Evolutionary conservation across 2,888 invertebrate species (phyloP).

Genomic region (Idaea dimidiata): DNA sequence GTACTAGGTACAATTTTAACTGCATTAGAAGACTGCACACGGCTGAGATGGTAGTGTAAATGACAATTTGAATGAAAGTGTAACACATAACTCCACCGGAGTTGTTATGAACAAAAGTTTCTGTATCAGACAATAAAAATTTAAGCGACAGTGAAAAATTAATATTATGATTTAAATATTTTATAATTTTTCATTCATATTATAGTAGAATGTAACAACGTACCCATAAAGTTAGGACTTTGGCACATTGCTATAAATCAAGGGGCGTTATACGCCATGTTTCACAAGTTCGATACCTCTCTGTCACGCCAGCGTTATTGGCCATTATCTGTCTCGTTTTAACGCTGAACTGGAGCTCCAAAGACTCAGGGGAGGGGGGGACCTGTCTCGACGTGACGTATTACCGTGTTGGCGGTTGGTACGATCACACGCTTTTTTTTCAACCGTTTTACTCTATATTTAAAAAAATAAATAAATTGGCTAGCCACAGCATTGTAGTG

Average conservation of each 20-base stretch:
- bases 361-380: slow-evolving; percentile 63
- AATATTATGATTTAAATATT: slow-evolving; percentile 6
- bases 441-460: slow-evolving; percentile 4
- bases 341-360: slow-evolving; percentile 61
- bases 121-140: not conserved
- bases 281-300: slow-evolving; percentile 70
- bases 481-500: slow-evolving; percentile 11
- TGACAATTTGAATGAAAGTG: slow-evolving; percentile 52
- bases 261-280: slow-evolving; percentile 82
- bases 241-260: slow-evolving; percentile 80
- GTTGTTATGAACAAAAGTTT: slow-evolving; percentile 4
- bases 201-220: slow-evolving; percentile 47
- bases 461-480: not conserved
- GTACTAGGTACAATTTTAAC: slow-evolving; percentile 31
- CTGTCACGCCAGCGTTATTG: slow-evolving; percentile 58
- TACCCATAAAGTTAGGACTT: slow-evolving; percentile 77
- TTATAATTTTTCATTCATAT: slow-evolving; percentile 28
- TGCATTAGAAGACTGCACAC: slow-evolving; percentile 36
- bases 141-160: not conserved
- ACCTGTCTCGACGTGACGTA: slow-evolving; percentile 79
- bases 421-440: slow-evolving; percentile 53
- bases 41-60: slow-evolving; percentile 30
- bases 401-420: slow-evolving; percentile 71
- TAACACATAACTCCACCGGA: slow-evolving; percentile 37
- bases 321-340: slow-evolving; percentile 61